Base-by-base conservation (phyloP, 2,113 vertebrate genomes). In the Caloenas nicobarica region DNA sequence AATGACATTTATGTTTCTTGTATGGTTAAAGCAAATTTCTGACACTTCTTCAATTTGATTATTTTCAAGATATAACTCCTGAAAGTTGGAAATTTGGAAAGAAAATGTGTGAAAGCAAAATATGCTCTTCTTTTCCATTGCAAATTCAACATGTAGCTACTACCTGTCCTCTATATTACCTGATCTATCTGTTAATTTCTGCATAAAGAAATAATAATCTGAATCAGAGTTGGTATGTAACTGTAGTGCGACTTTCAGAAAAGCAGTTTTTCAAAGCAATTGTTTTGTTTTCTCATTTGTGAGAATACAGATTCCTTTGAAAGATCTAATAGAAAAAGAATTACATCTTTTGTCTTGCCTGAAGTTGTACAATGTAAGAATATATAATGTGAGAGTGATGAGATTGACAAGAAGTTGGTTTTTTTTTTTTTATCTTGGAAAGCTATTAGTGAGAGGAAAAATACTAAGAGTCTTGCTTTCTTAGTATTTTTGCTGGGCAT, bases 1-100 rank as follows among this genome's bases (percentile, higher is more conserved):
- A 85, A 99, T 96, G 34, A 99, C 92, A 23, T 98, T 99, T 78
- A 99, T 98, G 91, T 97, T 99, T 80, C 86, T 97, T 64, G 98
- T 99, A 26, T 98, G 97, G 90, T 99, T 99, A 88, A 99, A 99
- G 95, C 98, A 98, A 18, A 97, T 96, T 92, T 99, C 99, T 80
- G 98, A 98, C 91, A 99, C 99, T 96, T 99, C 99, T 97, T 99
- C 99, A 73, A 99, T 99, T 85, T 98, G 96, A 86, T 99, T 99
- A 94, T 99, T 98, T 98, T 99, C 99, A 68, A 99, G 97, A 80
- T 99, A 98, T 51, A 99, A 92, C 96, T 99, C 99, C 99, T 99
- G 50, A 64, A 98, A 97, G 81, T 51, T n/a, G n/a, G n/a, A 90
- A 40, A 92, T 94, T 86, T 89, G 40, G 65, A 81, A 93, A 97